Evolutionary conservation across 2,797 vertebrate species (phyloP).

Genomic region (Helarctos malayanus): DNA sequence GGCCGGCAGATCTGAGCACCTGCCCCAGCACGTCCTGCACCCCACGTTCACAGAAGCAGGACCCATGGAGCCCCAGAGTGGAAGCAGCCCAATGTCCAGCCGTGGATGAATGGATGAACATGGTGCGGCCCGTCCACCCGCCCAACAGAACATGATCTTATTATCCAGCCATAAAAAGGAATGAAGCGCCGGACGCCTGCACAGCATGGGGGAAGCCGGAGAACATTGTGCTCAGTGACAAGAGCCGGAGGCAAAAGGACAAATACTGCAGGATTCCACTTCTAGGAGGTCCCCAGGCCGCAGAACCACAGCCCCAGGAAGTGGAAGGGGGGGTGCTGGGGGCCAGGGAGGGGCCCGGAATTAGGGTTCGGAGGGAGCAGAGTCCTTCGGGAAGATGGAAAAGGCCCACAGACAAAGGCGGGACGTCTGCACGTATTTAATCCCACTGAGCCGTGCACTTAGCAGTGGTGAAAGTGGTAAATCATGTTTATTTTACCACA

Average conservation of each 20-base stretch:
- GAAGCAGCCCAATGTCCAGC: background rate
- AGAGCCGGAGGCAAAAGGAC: background rate
- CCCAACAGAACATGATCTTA: fast-evolving
- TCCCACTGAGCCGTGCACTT: background rate
- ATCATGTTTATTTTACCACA: background rate
- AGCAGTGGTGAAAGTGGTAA: background rate
- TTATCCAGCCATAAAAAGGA: background rate
- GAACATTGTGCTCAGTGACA: background rate
- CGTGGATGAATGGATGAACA: background rate
- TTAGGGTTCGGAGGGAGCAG: background rate
- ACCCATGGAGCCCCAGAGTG: too few species aligned
- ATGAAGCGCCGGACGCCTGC: background rate
- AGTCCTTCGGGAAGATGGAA: background rate
- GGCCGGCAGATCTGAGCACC: background rate
- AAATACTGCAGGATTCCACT: background rate
- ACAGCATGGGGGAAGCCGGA: too few species aligned
- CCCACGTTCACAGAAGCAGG: background rate
- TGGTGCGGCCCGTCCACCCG: too few species aligned
- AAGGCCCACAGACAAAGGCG: fast-evolving
- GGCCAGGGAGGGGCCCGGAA: background rate
- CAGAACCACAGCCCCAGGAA: background rate
- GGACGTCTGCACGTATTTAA: too few species aligned
- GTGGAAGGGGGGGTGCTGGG: fast-evolving
- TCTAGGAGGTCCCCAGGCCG: fast-evolving
- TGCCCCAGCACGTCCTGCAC: background rate